phyloP scores from a whole-genome alignment of 2,113 vertebrate species.

The Indri indri region DNA sequence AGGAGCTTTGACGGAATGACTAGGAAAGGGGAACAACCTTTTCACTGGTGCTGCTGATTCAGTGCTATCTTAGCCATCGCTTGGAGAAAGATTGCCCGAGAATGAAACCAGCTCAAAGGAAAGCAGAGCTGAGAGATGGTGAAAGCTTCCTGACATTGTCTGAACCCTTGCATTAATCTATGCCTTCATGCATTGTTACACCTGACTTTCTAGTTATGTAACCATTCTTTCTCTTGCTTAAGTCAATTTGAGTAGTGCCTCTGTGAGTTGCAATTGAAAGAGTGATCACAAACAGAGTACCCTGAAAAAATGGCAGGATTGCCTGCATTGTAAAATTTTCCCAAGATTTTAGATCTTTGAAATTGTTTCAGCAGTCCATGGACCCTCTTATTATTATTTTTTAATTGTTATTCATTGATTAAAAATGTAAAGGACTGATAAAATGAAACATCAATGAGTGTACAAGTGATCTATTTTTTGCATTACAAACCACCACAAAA shows the following conservation, averaged over 20 bases:
- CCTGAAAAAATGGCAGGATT: not conserved
- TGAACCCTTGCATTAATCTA: not conserved
- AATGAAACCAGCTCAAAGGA: not conserved
- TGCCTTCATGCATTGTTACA: not conserved
- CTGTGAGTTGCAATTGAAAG: not conserved
- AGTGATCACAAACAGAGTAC: not conserved
- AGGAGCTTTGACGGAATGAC: not conserved
- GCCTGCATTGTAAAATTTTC: not conserved
- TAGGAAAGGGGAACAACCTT: not conserved
- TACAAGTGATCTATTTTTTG: not conserved
- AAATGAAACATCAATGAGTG: not conserved
- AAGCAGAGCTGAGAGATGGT: not conserved
- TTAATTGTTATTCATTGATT: not conserved
- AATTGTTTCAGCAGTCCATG: not conserved
- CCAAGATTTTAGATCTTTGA: not conserved
- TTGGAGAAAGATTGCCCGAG: not conserved
- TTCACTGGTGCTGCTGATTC: not conserved
- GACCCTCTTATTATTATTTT: too few relatives aligned
- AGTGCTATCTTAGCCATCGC: not conserved
- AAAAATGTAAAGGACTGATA: not conserved
- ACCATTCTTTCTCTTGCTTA: not conserved
- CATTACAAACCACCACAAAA: not conserved
- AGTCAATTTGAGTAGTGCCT: not conserved
- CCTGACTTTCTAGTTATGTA: not conserved
- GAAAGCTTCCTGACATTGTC: not conserved